These are phyloP conservation scores for Mirza zaza DNA, from an alignment of 2,113 vertebrate genomes.

Conservation along the genomic window DNA sequence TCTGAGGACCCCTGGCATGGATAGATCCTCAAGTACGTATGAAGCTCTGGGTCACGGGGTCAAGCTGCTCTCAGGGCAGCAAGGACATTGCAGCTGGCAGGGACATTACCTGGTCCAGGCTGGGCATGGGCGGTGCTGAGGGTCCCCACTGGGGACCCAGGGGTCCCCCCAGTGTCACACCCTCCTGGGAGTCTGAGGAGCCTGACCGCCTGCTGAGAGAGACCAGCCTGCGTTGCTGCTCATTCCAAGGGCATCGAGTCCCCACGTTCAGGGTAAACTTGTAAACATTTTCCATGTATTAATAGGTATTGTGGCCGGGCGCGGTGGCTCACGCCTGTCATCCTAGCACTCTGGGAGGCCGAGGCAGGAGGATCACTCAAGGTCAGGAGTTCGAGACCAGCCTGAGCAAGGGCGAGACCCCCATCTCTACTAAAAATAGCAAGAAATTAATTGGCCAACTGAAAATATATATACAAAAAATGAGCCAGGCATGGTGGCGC, in stretches of 20 bases:
- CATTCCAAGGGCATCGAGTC: neutral
- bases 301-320: neutral
- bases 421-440: no score
- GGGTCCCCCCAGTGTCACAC: neutral
- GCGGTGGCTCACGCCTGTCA: no score
- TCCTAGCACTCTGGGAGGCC: no score
- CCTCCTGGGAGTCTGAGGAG: constrained; percentile 38
- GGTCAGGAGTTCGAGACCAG: no score
- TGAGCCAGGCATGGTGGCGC: no score
- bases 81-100: neutral
- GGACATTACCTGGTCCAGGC: neutral
- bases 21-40: neutral
- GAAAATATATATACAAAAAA: no score
- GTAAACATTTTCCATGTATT: neutral
- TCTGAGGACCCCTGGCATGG: no score
- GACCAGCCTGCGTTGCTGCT: neutral
- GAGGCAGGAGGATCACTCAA: no score
- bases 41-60: neutral
- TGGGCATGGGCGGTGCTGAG: neutral
- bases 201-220: neutral
- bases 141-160: neutral
- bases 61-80: neutral
- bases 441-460: no score
- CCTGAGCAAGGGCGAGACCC: no score
- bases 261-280: neutral